Evolutionary conservation across 1,140 invertebrate genomes (phyloP).

Genomic region (Nylanderia fulva): DNA sequence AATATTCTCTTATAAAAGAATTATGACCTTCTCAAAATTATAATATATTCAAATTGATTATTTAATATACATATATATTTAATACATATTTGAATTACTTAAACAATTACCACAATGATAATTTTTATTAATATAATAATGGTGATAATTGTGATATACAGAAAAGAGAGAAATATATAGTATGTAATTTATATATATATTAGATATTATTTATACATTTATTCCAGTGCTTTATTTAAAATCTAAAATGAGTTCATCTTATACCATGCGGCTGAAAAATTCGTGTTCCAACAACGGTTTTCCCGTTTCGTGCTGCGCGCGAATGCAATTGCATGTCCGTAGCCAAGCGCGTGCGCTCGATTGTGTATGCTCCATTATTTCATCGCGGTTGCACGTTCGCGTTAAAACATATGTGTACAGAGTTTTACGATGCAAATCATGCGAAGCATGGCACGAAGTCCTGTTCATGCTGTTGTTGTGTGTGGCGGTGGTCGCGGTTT

Average conservation of each 20-base stretch:
- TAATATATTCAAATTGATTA: neutral
- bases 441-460: conserved; percentile 71
- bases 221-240: neutral
- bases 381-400: conserved; percentile 72
- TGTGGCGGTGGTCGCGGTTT: conserved; percentile 33
- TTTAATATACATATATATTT: no score
- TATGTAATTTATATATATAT: neutral
- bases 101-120: conserved; percentile 5
- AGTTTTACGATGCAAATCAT: conserved; percentile 77
- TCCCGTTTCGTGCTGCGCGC: conserved; percentile 67
- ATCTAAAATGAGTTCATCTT: conserved; percentile 33
- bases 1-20: conserved; percentile 12
- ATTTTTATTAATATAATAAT: neutral
- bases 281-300: conserved; percentile 22
- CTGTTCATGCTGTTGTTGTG: conserved; percentile 37
- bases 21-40: neutral
- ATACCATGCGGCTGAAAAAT: conserved; percentile 23
- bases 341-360: conserved; percentile 66
- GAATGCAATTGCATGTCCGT: conserved; percentile 73
- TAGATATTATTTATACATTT: neutral
- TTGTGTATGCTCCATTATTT: conserved; percentile 74
- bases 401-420: conserved; percentile 73
- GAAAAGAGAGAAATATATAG: neutral
- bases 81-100: neutral
- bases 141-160: neutral